Evolutionary conservation across 2,113 vertebrate species (phyloP), one percentile per base, ranked within the genome.

Genomic region (Geothlypis trichas): DNA sequence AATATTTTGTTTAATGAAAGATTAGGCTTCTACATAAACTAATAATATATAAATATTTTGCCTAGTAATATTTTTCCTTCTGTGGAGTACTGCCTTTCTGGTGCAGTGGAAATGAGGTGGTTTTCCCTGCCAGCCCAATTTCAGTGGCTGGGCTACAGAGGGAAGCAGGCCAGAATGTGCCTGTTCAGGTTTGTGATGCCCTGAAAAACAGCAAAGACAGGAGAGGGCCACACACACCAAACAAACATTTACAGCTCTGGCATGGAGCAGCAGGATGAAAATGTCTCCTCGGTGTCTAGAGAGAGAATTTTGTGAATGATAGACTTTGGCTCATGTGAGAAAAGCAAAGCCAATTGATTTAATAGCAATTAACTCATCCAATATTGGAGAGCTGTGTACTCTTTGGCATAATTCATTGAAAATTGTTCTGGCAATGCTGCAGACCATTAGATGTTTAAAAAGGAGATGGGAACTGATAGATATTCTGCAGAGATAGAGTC

Each of bases 341-440:
- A 89, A 95, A 92, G 63, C 77, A 92, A 95, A 95, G 77, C 85
- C 93, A 93, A 92, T 92, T 94, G 95, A 96, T 97, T 91, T 96
- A 96, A 91, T 94, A 96, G 88, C 90, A 94, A 88, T 97, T 97
- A 96, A 95, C 87, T 95, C 68, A 71, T 88, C 95, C 94, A 76
- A 0, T 95, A 96, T 96, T 93, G 87, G 73, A 97, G 74, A 90
- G 73, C 73, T 3, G 2, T 83, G 77, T 93, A 67, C 41, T 51
- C 66, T 84, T 96, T 94, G 93, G 95, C 69, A 87, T 96, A 93
- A 94, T 78, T 97, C 87, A 93, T 39, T 96, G 87, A 63, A 93
- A 94, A 93, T 82, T 95, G 87, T 83, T 89, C 84, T 90, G 78
- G 91, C 87, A 72, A 37, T 73, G 87, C 93, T 92, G 90, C 85